Evolutionary conservation across 2,113 vertebrate species (phyloP), one percentile per base, ranked within the genome.

Genomic region (Castor canadensis): DNA sequence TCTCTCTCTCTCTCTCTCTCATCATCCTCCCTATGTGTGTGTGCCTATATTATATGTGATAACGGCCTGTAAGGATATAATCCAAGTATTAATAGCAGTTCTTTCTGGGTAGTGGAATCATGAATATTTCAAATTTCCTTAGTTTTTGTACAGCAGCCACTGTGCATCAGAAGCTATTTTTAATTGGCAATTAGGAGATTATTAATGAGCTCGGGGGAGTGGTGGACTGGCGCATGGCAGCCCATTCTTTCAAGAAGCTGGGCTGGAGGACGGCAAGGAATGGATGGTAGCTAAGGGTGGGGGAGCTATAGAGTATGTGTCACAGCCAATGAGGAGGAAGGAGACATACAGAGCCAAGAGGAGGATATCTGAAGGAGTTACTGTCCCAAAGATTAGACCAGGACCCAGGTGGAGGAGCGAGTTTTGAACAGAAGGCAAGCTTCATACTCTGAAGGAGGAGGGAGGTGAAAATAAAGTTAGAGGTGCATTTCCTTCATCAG

Each of bases 141-240:
- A 86, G 86, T 96, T 89, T 93, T 88, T 72, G 79, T 38, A 54
- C 81, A 72, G 22, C 77, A 84, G 88, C 43, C 43, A 92, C 56
- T 76, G 54, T 77, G 81, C 62, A 52, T 84, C 76, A 64, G 77
- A 89, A 76, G 92, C 82, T 91, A 49, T 88, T 84, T 97, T 96
- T 96, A 96, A 95, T 87, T 97, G 89, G 92, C 92, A 96, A 96
- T 93, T 87, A 95, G 89, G 83, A 92, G 92, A 75, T 87, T 43
- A 94, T 93, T 95, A 52, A 72, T 52, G 93, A 85, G 71, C 26
- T 93, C 15, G 6, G 40, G 9, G 58, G 79, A 45, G 82, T 32
- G 67, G 38, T 35, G 6, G 80, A 28, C 12, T 77, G 92, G 28
- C 22, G n/a, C 54, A 40, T 16, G 26, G 26, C 83, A 54, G 58